Base-by-base conservation (phyloP, 2,113 vertebrate genomes). In the Rhinolophus sinicus region DNA sequence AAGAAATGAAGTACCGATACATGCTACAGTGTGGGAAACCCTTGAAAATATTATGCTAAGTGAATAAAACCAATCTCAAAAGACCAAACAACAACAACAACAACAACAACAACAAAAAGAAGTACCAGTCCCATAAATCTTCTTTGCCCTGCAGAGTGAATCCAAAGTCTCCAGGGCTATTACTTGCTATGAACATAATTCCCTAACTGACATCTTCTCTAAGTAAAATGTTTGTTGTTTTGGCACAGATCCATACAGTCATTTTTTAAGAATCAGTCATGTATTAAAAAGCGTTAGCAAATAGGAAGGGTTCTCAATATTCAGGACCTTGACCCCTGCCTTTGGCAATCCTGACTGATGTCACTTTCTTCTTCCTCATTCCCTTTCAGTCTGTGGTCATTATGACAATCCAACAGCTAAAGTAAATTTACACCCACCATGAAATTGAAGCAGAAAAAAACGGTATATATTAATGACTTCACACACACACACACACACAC, bases 401-500 rank as follows among this genome's bases (percentile, higher is more conserved):
- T 70, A 78, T 21, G 9, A 90, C 56, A 58, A 26, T 81, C 81
- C 19, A 93, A 67, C 73, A 77, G 62, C 60, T 80, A 35, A 93
- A 83, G 58, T 58, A 44, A n/a, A 62, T 64, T 62, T 96, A 0
- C 0, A 52, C 24, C 90, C 38, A 65, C 75, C 87, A 76, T 70
- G 56, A 69, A 93, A 54, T 5, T 94, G 93, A 97, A 91, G 35
- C 91, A 95, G 77, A 88, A 22, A 38, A 38, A 93, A 97, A 97
- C 44, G 65, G n/a, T 86, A 3, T 77, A 0, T 26, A 22, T 93
- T 93, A 89, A 73, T 90, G 94, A 88, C 80, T 82, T 92, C 64
- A 77, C 81, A 81, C 88, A 96, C 18, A n/a, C 44, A 72, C 82
- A 28, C 35, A 8, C 64, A 95, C 56, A 70, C 76, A 18, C 8